Evolutionary conservation across 2,888 invertebrate species (phyloP).

Genomic region (Sthenelais limicola): DNA sequence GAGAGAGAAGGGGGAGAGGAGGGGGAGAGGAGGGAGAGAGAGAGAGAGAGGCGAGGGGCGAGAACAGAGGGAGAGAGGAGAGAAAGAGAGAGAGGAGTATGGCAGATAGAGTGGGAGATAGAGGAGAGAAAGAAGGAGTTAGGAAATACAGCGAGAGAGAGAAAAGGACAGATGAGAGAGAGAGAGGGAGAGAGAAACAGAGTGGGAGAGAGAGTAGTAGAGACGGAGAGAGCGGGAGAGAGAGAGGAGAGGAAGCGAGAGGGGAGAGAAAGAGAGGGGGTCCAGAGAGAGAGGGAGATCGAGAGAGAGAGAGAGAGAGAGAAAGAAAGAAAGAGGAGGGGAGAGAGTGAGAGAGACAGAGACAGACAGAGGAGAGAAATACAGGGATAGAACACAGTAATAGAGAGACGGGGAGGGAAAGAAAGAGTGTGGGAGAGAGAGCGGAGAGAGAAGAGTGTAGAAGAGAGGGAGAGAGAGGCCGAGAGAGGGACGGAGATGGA

Average conservation of each 20-base stretch:
- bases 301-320: constrained; percentile 39
- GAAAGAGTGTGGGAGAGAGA: neutral
- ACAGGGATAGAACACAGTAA: neutral
- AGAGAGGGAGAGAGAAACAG: neutral
- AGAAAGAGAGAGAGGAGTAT: neutral
- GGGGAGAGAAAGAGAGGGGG: neutral
- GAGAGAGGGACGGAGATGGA: constrained; percentile 14
- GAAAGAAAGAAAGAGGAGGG: constrained; percentile 31
- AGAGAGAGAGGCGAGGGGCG: neutral
- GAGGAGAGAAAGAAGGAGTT: neutral
- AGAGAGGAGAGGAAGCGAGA: neutral
- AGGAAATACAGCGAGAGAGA: neutral
- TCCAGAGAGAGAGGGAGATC: neutral
- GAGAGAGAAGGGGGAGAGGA: neutral
- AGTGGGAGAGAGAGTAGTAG: neutral
- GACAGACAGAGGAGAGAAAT: neutral
- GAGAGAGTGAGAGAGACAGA: constrained; percentile 16
- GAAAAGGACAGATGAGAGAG: neutral
- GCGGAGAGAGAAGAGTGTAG: constrained; percentile 23
- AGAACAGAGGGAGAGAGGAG: neutral
- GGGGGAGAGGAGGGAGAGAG: neutral
- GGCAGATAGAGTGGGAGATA: neutral
- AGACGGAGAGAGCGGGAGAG: neutral
- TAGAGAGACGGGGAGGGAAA: neutral
- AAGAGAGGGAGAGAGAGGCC: constrained; percentile 43